A percentile compares a stretch with the other conserved stretches of the same genome.
Conservation (phyloP, 1,140 invertebrate genomes). For the Drosophila mojavensis region DNA sequence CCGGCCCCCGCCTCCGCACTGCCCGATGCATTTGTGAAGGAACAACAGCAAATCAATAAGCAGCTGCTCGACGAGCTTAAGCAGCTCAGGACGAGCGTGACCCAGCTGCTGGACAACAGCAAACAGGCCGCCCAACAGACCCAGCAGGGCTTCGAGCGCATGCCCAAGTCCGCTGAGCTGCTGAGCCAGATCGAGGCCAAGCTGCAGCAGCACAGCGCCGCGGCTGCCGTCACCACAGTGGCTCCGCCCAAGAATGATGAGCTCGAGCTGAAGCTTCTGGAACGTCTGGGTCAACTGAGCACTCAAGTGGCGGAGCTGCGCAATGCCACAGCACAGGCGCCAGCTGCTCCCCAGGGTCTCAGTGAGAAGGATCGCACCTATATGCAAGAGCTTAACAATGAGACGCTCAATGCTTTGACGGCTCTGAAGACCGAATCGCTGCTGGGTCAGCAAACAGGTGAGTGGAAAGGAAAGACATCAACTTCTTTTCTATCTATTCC, state of each 20-base stretch:
- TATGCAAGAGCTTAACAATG: constrained; percentile 75
- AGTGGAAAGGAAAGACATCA: not conserved
- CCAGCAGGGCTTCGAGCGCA: constrained; percentile 52
- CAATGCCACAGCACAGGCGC: constrained; percentile 35
- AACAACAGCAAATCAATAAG: constrained; percentile 71
- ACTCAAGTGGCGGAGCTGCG: constrained; percentile 52
- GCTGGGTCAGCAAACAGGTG: constrained; percentile 64
- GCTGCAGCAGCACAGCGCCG: constrained; percentile 52
- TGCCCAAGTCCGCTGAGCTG: constrained; percentile 61
- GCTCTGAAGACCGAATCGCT: constrained; percentile 58
- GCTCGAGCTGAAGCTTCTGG: constrained; percentile 68
- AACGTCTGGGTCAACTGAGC: constrained; percentile 51
- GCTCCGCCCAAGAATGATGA: constrained; percentile 65
- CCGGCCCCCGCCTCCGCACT: constrained; percentile 25
- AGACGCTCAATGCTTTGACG: constrained; percentile 71
- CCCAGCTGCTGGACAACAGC: constrained; percentile 84
- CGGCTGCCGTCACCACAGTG: constrained; percentile 37
- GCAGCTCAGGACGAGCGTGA: constrained; percentile 85
- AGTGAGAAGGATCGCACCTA: constrained; percentile 66
- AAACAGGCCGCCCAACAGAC: constrained; percentile 59
- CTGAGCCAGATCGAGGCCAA: constrained; percentile 71
- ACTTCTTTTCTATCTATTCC: no score
- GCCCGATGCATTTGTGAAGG: constrained; percentile 59
- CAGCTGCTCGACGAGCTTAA: constrained; percentile 86
- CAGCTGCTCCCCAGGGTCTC: constrained; percentile 42